Percentiles rank a stretch among this genome's conserved stretches.
phyloP scores from a whole-genome alignment of 2,113 vertebrate genomes.

The Eublepharis macularius region DNA sequence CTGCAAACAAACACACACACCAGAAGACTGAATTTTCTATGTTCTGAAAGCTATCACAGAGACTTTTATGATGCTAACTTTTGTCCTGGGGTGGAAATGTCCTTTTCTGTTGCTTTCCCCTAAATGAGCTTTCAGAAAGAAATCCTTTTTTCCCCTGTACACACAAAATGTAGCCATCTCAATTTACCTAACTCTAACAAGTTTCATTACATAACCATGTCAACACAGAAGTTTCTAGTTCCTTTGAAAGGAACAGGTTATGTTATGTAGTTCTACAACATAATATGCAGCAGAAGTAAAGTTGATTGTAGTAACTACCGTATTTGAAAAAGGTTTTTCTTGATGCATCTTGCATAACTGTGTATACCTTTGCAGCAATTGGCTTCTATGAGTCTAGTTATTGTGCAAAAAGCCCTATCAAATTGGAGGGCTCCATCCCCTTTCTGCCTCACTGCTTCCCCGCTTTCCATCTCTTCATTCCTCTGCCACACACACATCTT shows the following conservation, averaged over 20 bases:
- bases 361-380: background rate
- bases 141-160: background rate
- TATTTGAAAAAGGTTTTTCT: background rate
- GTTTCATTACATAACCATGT: background rate
- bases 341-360: background rate
- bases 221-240: rapidly evolving
- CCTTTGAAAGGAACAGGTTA: rapidly evolving
- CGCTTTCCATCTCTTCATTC: background rate
- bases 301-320: too few species aligned
- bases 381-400: background rate
- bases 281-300: background rate
- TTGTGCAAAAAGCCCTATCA: background rate
- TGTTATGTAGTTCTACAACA: background rate
- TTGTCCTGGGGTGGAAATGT: background rate
- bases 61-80: background rate
- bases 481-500: background rate
- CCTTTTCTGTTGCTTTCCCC: background rate
- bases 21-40: background rate
- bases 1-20: background rate
- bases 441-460: background rate
- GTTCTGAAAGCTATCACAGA: background rate
- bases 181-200: rapidly evolving
- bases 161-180: background rate
- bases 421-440: background rate
- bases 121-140: background rate